Conservation (phyloP, 2,113 vertebrate species). For the human region GRCh38 chr5:112172001-112172500, state of each 20-base stretch:
- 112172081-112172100: neutral
- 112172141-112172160: neutral
- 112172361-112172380: neutral
- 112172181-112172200: neutral
- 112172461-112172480: neutral
- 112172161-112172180: neutral
- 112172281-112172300: neutral
- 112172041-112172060: neutral
- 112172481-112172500: neutral
- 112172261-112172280: neutral
- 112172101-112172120: neutral
- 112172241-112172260: neutral
- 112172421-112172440: neutral
- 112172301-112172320: neutral
- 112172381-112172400: neutral
- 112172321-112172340: neutral
- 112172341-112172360: neutral
- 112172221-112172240: neutral
- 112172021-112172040: neutral
- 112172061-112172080: neutral
- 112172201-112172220: neutral
- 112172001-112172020: neutral
- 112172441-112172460: neutral
- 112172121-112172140: constrained; percentile 13
- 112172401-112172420: neutral